Evolutionary conservation across 2,113 vertebrate genomes (phyloP), one percentile per base, ranked within the genome.

Genomic region (Podarcis cretensis): DNA sequence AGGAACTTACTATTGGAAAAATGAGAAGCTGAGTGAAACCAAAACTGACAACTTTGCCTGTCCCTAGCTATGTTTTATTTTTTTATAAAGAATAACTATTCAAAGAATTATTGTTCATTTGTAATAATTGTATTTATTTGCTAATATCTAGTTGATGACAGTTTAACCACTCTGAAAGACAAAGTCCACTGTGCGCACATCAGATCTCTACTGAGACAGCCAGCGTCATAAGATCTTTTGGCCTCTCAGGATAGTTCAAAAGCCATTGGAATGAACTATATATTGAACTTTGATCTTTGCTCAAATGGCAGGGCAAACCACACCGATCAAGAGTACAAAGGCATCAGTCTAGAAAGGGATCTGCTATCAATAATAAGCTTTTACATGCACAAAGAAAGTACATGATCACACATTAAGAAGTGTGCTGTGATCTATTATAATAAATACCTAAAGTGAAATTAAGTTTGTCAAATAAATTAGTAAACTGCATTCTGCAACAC

Each of bases 401-500:
- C 30, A n/a, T 71, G 30, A 32, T 20, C 59, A 16, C 86, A 73
- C 25, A 87, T 81, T 87, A 73, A 57, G n/a, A 80, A 87, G 25
- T 21, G 37, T 59, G 16, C 9, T 59, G 16, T 30, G 32, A 87
- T 81, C 32, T 74, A 81, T 81, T 66, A 74, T 87, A 87, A 87
- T 74, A 81, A 74, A 88, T 18, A 83, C 82, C 35, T 32, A 18
- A 25, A 83, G 21, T 13, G 18, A 88, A 68, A 77, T 76, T 75
- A 66, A 35, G 73, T 43, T 88, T 75, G 81, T 65, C 81, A 83
- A 83, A 88, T 48, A 82, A 75, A 83, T 88, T 83, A 88, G 87
- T 68, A 77, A 83, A 83, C 21, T 68, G 73, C n/a, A 83, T 68
- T 83, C 81, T 83, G 63, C 40, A 68, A 43, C 63, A 83, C 81